These are phyloP conservation scores for Falco berigora DNA, from an alignment of 2,797 vertebrate genomes.

Conservation along the genomic window DNA sequence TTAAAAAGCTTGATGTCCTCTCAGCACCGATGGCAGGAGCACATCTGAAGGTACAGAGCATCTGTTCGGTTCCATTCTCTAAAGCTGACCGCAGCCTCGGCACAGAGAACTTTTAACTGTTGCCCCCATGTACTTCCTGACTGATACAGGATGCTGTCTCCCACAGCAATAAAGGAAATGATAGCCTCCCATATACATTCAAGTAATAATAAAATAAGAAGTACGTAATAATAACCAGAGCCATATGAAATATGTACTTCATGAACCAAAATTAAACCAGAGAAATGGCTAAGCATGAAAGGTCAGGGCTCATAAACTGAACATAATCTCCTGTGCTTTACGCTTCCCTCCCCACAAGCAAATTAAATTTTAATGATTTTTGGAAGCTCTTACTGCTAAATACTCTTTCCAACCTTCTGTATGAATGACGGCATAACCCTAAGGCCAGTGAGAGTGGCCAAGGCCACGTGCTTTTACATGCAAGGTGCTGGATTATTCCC, in stretches of 20 bases:
- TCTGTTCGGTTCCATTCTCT: background rate
- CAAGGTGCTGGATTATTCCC: background rate
- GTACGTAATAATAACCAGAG: constrained; percentile 64
- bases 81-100: background rate
- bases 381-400: constrained; percentile 55
- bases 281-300: constrained; percentile 68
- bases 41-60: background rate
- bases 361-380: constrained; percentile 75
- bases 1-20: background rate
- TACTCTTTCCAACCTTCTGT: constrained; percentile 45
- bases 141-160: constrained; percentile 46
- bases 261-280: constrained; percentile 66
- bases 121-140: constrained; percentile 44
- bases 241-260: constrained; percentile 68
- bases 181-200: constrained; percentile 51
- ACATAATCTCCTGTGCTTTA: constrained; percentile 71
- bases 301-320: constrained; percentile 72
- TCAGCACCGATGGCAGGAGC: background rate
- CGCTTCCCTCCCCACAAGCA: constrained; percentile 40
- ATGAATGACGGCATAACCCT: constrained; percentile 26
- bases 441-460: background rate
- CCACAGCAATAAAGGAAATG: constrained; percentile 62
- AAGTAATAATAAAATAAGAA: constrained; percentile 64
- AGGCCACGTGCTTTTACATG: background rate
- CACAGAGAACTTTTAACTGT: background rate